Conservation (phyloP, 2,113 vertebrate genomes). For the Tichodroma muraria region DNA sequence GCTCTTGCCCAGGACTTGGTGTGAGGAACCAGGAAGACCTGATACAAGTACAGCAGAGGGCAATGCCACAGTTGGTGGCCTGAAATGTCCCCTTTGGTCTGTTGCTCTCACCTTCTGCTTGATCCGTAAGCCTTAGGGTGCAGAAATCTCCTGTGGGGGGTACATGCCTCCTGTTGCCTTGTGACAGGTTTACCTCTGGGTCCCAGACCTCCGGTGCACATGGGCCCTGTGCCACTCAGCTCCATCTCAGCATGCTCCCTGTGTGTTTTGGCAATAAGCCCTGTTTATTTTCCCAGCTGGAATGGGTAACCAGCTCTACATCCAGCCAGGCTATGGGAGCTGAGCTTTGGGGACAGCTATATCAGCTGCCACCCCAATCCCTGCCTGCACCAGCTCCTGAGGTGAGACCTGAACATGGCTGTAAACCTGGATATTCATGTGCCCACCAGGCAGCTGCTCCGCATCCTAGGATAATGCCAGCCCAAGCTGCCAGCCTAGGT, state of each 20-base stretch:
- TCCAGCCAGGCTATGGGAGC: neutral
- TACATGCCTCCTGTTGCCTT: neutral
- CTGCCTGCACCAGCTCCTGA: neutral
- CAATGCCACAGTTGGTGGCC: rapidly evolving
- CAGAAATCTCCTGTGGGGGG: neutral
- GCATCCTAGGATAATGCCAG: neutral
- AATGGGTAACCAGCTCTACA: neutral
- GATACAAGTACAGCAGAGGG: neutral
- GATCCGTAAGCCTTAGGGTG: neutral
- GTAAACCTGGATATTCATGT: neutral
- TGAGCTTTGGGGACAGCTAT: neutral
- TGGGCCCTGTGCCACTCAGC: neutral
- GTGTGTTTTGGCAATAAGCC: neutral
- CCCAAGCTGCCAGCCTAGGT: neutral
- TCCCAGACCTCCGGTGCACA: neutral
- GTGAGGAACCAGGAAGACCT: neutral
- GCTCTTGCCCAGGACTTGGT: neutral
- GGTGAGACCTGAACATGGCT: neutral
- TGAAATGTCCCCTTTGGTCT: neutral
- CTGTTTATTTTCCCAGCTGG: neutral
- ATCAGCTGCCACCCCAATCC: neutral
- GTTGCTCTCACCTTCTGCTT: neutral
- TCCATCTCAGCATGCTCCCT: neutral
- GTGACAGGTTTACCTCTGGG: neutral
- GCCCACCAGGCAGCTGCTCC: neutral